phyloP scores from a whole-genome alignment of 1,140 invertebrate genomes.

The Orchestia grillus region DNA sequence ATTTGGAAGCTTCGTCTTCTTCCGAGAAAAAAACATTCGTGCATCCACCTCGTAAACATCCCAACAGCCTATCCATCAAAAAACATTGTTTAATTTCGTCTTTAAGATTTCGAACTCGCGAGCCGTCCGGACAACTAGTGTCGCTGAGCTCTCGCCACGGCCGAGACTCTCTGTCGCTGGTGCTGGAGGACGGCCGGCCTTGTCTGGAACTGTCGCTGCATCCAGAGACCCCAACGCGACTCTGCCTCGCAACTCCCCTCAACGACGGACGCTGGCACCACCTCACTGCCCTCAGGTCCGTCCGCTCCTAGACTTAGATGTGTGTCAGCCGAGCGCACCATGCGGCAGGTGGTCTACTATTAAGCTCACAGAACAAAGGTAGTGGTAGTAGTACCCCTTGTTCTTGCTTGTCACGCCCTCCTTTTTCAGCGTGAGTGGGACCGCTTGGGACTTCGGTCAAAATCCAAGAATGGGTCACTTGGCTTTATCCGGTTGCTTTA shows the following conservation, averaged over 20 bases:
- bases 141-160: constrained; percentile 45
- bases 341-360: background rate
- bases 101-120: constrained; percentile 43
- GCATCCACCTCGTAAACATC: too few species aligned
- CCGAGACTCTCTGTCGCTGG: constrained; percentile 44
- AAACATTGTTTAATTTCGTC: background rate
- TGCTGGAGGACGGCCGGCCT: constrained; percentile 33
- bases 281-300: constrained; percentile 14
- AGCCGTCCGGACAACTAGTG: constrained; percentile 19
- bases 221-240: constrained; percentile 12
- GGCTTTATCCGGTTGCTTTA: too few species aligned
- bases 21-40: too few species aligned
- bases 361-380: background rate
- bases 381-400: background rate
- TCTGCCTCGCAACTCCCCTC: constrained; percentile 25
- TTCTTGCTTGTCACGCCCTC: background rate
- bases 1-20: too few species aligned
- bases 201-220: constrained; percentile 52
- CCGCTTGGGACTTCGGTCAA: too few species aligned
- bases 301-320: background rate
- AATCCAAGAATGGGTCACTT: too few species aligned
- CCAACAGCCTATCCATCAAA: too few species aligned
- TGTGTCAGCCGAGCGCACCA: background rate
- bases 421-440: too few species aligned
- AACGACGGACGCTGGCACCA: constrained; percentile 58